Evolutionary conservation across 2,888 invertebrate species (phyloP).

Genomic region (Epsilonema sp.): DNA sequence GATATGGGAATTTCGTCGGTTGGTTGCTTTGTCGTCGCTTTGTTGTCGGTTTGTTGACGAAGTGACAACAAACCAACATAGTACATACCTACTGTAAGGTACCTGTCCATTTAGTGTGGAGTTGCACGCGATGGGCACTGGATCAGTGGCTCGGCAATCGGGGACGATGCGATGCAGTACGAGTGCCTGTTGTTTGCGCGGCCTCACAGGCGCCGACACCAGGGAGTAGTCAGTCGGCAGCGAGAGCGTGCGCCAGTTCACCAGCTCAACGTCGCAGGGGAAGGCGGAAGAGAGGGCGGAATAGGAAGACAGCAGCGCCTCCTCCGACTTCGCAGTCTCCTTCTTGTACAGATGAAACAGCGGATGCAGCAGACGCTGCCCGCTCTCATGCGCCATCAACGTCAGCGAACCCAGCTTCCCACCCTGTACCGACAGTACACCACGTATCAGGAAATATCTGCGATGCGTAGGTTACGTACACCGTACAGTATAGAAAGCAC

Average conservation of each 20-base stretch:
- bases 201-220: too few species aligned
- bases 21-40: too few species aligned
- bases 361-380: constrained; percentile 19
- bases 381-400: constrained; percentile 13
- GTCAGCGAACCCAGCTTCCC: constrained; percentile 17
- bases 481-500: too few species aligned
- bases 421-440: background rate
- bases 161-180: constrained; percentile 4
- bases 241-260: constrained; percentile 13
- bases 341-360: constrained; percentile 13
- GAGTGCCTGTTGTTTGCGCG: background rate
- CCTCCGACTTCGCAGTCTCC: too few species aligned
- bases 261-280: constrained; percentile 17
- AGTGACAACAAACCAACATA: too few species aligned
- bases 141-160: background rate
- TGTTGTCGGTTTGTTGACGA: too few species aligned
- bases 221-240: constrained; percentile 11
- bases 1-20: too few species aligned
- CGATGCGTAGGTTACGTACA: too few species aligned
- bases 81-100: too few species aligned
- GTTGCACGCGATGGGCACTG: background rate
- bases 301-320: background rate
- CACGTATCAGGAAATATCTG: background rate
- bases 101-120: too few species aligned
- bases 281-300: constrained; percentile 5